These are phyloP conservation scores for Balearica regulorum DNA, from an alignment of 2,797 vertebrate species.

Conservation along the genomic window DNA sequence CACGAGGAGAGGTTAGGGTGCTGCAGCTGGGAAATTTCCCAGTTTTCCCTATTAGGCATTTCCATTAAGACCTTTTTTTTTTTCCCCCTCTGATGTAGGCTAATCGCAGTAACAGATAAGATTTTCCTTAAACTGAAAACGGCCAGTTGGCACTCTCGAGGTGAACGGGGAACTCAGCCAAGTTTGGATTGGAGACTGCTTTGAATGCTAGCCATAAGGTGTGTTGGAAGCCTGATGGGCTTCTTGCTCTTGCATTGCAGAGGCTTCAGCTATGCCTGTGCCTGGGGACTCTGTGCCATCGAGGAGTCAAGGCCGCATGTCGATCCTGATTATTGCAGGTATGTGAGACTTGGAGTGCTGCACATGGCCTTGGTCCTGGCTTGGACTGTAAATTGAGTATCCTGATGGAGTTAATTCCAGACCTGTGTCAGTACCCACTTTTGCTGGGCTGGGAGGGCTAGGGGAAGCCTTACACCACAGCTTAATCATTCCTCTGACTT, in stretches of 20 bases:
- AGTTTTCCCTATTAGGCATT: neutral
- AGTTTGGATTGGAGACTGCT: neutral
- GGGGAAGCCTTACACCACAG: neutral
- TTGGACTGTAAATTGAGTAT: neutral
- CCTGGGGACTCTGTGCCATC: neutral
- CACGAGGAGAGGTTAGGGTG: fast-evolving
- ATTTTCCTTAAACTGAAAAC: neutral
- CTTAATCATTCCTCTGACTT: neutral
- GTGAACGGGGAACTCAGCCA: neutral
- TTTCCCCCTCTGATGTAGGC: neutral
- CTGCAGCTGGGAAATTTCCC: neutral
- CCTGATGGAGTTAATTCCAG: neutral
- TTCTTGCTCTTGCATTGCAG: neutral
- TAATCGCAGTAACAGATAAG: neutral
- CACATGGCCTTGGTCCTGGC: neutral
- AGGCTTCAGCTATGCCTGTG: neutral
- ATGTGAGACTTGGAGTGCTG: neutral
- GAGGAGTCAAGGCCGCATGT: neutral
- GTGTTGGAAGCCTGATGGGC: neutral
- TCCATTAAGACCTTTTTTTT: neutral
- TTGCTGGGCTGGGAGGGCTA: neutral
- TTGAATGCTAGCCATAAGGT: neutral
- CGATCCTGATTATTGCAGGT: slow-evolving; percentile 24
- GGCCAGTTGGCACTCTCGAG: neutral
- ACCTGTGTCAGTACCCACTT: neutral